Conservation (phyloP, 2,113 vertebrate species). For the Uropsilus gracilis region DNA sequence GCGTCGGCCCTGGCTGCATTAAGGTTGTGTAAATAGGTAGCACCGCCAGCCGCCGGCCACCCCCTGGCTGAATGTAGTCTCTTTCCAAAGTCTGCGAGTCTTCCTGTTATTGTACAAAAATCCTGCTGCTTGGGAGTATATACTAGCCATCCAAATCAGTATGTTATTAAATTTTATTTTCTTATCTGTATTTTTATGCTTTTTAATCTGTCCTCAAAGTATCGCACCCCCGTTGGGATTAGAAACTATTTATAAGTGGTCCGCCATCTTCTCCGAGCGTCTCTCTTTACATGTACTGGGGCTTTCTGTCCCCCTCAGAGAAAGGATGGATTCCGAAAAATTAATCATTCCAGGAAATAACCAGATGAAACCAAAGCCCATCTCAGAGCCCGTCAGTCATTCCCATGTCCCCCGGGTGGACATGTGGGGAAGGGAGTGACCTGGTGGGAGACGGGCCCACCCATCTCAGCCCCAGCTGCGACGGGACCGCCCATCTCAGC, state of each 20-base stretch:
- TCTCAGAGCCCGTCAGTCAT: not conserved
- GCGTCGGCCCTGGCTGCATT: constrained; percentile 79
- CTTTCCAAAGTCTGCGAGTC: constrained; percentile 82
- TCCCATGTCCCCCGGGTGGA: not conserved
- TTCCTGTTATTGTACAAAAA: constrained; percentile 89
- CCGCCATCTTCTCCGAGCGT: constrained; percentile 70
- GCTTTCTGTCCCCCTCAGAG: constrained; percentile 58
- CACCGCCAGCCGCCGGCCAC: constrained; percentile 62
- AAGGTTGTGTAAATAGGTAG: constrained; percentile 70
- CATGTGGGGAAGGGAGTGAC: not conserved
- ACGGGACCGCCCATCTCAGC: not conserved
- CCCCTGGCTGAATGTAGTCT: constrained; percentile 89
- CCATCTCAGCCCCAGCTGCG: constrained; percentile 61
- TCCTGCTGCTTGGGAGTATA: constrained; percentile 84
- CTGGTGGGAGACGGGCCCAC: constrained; percentile 7
- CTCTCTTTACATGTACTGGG: constrained; percentile 78
- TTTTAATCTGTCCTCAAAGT: constrained; percentile 83
- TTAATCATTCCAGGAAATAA: constrained; percentile 71
- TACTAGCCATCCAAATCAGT: constrained; percentile 83
- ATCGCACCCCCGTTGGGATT: constrained; percentile 75
- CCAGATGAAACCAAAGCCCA: not conserved
- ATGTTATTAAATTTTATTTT: constrained; percentile 87
- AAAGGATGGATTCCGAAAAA: constrained; percentile 64
- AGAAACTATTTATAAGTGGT: constrained; percentile 86
- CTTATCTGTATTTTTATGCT: constrained; percentile 87